Evolutionary conservation across 2,113 vertebrate species (phyloP).

Genomic region (Rhinoptilus africanus): DNA sequence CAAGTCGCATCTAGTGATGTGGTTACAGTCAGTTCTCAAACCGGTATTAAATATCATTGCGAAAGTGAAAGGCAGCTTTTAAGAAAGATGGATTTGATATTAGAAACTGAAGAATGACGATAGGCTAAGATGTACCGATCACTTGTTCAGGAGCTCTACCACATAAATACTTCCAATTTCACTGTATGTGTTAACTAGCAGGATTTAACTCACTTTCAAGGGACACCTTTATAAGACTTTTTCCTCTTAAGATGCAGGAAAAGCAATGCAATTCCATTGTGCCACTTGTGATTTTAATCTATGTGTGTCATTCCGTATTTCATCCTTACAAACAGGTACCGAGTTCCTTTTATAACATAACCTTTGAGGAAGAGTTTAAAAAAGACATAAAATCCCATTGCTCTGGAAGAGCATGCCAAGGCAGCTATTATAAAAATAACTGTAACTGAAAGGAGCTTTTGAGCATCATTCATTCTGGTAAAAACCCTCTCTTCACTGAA

Average conservation of each 20-base stretch:
- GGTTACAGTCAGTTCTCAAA: not conserved
- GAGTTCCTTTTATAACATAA: not conserved
- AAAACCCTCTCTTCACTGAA: not conserved
- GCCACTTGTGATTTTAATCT: not conserved
- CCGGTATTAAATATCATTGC: not conserved
- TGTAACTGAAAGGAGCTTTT: not conserved
- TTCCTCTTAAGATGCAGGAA: not conserved
- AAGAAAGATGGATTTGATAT: not conserved
- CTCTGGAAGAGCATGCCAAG: not conserved
- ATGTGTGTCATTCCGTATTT: rapidly evolving
- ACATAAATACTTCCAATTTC: not conserved
- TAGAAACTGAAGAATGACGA: not conserved
- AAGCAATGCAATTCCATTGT: not conserved
- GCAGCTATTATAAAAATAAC: not conserved
- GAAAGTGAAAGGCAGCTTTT: not conserved
- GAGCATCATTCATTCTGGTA: rapidly evolving
- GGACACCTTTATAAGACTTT: not conserved
- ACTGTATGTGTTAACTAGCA: not conserved
- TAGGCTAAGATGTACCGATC: no score
- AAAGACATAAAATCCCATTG: not conserved
- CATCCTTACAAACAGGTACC: no score
- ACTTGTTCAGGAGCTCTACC: not conserved
- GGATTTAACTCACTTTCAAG: not conserved
- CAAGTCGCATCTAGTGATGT: not conserved
- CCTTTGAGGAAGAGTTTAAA: not conserved